Percentiles rank a stretch among this genome's conserved stretches.
Evolutionary conservation across 2,888 invertebrate genomes (phyloP).

Genomic region (Spodoptera picta): DNA sequence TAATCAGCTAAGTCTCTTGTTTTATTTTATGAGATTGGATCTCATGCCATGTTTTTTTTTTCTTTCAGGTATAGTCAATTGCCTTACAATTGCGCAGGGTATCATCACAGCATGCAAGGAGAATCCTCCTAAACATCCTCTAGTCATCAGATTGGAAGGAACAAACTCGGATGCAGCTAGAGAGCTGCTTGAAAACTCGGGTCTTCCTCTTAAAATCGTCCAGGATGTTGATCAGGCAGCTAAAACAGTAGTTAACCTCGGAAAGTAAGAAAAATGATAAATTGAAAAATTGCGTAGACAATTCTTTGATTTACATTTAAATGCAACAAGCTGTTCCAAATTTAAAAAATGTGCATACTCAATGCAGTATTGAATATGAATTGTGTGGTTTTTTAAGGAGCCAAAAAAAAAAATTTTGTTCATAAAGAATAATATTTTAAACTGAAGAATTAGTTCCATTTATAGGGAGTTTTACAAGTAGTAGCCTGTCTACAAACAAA

Average conservation of each 20-base stretch:
- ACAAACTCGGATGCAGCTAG: conserved; percentile 96
- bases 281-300: conserved; percentile 26
- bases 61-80: conserved; percentile 97
- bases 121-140: conserved; percentile 94
- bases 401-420: too few species aligned
- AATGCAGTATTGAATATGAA: too few species aligned
- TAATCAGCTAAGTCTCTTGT: too few species aligned
- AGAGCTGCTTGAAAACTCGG: conserved; percentile 94
- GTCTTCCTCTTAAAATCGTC: conserved; percentile 94
- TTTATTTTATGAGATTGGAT: too few species aligned
- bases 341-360: conserved; percentile 15
- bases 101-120: conserved; percentile 96
- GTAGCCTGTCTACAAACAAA: too few species aligned
- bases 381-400: too few species aligned
- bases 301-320: conserved; percentile 50
- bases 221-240: conserved; percentile 97
- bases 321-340: conserved; percentile 32
- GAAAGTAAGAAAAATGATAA: conserved; percentile 50
- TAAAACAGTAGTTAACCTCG: conserved; percentile 92
- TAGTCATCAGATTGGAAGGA: conserved; percentile 98
- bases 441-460: too few species aligned
- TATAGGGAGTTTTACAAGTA: too few species aligned
- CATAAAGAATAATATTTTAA: too few species aligned
- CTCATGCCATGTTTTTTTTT: conserved; percentile 2
- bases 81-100: conserved; percentile 98